Evolutionary conservation across 2,797 vertebrate species (phyloP).

Genomic region (Hypotaenidia philippensis): DNA sequence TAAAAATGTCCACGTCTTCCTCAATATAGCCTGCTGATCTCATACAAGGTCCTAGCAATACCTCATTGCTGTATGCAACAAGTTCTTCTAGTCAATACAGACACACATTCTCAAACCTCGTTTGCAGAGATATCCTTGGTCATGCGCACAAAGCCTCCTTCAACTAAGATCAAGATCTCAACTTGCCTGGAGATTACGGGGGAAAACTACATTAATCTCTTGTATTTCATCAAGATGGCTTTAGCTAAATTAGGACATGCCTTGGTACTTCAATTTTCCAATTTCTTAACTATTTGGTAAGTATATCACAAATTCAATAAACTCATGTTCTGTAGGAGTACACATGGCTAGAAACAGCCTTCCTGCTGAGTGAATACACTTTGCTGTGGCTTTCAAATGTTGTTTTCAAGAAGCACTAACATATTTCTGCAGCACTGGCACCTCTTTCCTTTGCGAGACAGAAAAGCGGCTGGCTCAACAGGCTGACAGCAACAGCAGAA

Average conservation of each 20-base stretch:
- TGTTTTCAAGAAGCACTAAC: background rate
- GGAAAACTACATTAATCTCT: background rate
- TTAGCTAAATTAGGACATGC: background rate
- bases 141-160: background rate
- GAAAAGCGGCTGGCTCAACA: background rate
- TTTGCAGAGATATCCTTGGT: background rate
- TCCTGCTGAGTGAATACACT: background rate
- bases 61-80: background rate
- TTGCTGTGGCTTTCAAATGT: background rate
- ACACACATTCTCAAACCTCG: background rate
- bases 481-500: background rate
- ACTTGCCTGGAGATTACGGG: background rate
- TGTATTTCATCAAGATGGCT: background rate
- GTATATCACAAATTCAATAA: background rate
- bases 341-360: background rate
- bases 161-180: background rate
- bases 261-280: background rate
- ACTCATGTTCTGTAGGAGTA: background rate
- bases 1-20: background rate
- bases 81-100: background rate
- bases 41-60: background rate
- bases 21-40: background rate
- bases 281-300: background rate
- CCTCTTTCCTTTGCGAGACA: background rate
- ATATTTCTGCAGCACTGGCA: background rate